Evolutionary conservation across 2,113 vertebrate species (phyloP).

Genomic region (Coturnix japonica): DNA sequence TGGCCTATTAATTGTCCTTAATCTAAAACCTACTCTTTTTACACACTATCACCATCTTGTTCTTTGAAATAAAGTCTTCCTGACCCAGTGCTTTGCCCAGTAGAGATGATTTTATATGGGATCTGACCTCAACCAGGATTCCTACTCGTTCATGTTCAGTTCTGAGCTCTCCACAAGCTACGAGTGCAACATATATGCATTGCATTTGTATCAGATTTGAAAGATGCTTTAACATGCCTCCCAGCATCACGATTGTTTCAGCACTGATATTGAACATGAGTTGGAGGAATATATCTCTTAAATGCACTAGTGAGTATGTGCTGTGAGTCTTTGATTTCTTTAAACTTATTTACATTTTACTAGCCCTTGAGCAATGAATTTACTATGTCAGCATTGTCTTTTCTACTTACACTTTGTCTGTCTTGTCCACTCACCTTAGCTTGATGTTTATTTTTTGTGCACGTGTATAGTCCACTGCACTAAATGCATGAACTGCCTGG

Average conservation of each 20-base stretch:
- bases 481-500: slow-evolving; percentile 40
- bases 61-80: background rate
- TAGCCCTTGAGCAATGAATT: slow-evolving; percentile 48
- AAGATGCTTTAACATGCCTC: slow-evolving; percentile 71
- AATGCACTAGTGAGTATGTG: slow-evolving; percentile 60
- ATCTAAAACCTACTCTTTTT: background rate
- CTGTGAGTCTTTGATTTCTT: slow-evolving; percentile 61
- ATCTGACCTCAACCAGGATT: slow-evolving; percentile 31
- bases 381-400: slow-evolving; percentile 70
- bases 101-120: background rate
- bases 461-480: slow-evolving; percentile 38
- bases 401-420: slow-evolving; percentile 53
- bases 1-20: background rate
- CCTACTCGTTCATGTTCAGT: slow-evolving; percentile 17
- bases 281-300: slow-evolving; percentile 57
- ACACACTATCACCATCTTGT: background rate
- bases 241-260: slow-evolving; percentile 53
- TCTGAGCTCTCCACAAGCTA: slow-evolving; percentile 56
- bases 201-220: slow-evolving; percentile 62
- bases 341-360: slow-evolving; percentile 72
- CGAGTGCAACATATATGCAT: background rate
- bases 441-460: slow-evolving; percentile 60
- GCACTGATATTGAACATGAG: slow-evolving; percentile 49
- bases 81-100: background rate
- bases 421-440: slow-evolving; percentile 63